Evolutionary conservation across 2,797 vertebrate species (phyloP).

Genomic region (Lateolabrax maculatus): DNA sequence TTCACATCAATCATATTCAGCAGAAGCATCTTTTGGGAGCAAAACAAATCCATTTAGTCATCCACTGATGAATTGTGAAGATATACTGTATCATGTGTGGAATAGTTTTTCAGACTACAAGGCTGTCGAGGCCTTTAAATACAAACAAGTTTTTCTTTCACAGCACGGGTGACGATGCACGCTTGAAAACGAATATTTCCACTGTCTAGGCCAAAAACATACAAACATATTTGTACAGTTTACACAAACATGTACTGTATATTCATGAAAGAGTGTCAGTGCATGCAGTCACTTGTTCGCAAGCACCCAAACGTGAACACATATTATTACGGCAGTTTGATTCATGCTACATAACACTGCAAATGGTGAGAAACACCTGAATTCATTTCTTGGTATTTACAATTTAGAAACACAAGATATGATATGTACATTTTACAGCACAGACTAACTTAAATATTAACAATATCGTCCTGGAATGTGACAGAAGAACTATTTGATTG

Average conservation of each 20-base stretch:
- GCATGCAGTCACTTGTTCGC: slow-evolving; percentile 21
- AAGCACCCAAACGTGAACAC: slow-evolving; percentile 12
- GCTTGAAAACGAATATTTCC: background rate
- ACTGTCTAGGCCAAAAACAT: slow-evolving; percentile 26
- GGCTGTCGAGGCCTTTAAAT: slow-evolving; percentile 9
- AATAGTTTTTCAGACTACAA: background rate
- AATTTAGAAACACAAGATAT: slow-evolving; percentile 48
- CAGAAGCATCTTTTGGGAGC: slow-evolving; percentile 41
- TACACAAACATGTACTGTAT: slow-evolving; percentile 30
- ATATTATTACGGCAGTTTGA: slow-evolving; percentile 13
- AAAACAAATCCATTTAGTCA: slow-evolving; percentile 25
- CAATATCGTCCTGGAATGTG: background rate
- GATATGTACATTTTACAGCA: slow-evolving; percentile 34
- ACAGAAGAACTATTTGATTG: background rate
- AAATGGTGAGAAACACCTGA: slow-evolving; percentile 23
- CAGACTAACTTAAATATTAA: slow-evolving; percentile 36
- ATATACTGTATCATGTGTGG: background rate
- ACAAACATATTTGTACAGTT: slow-evolving; percentile 37
- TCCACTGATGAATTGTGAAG: slow-evolving; percentile 4
- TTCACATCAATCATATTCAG: slow-evolving; percentile 43
- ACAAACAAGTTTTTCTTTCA: slow-evolving; percentile 9
- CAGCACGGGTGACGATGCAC: background rate
- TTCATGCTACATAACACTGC: slow-evolving; percentile 59
- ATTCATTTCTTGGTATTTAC: slow-evolving; percentile 52
- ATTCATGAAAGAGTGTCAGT: slow-evolving; percentile 6